Evolutionary conservation across 2,888 invertebrate species (phyloP).

Genomic region (Pteria penguin): DNA sequence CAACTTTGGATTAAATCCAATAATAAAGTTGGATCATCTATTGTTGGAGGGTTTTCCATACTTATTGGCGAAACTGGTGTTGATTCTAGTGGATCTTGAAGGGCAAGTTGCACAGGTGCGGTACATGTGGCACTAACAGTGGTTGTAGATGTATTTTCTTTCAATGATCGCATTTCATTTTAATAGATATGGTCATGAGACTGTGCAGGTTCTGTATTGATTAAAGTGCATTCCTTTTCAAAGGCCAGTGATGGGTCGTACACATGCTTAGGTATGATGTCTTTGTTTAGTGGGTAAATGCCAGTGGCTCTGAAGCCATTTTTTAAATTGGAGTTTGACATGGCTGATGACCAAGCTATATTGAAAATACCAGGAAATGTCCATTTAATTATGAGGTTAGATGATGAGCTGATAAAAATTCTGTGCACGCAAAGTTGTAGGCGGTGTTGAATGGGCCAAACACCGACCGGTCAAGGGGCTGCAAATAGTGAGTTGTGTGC

Average conservation of each 20-base stretch:
- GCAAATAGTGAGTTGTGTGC: no score
- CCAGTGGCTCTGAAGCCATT: constrained; percentile 47
- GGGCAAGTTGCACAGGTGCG: background rate
- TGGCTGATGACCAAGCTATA: constrained; percentile 42
- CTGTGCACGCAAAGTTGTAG: no score
- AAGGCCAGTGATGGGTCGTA: no score
- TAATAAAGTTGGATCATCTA: background rate
- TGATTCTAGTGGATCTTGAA: background rate
- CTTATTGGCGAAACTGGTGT: background rate
- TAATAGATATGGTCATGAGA: no score
- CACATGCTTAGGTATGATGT: constrained; percentile 35
- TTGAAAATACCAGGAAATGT: no score
- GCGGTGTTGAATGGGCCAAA: constrained; percentile 39
- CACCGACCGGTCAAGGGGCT: no score
- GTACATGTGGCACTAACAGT: background rate
- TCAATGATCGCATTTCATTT: no score
- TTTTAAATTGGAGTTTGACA: background rate
- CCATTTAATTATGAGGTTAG: constrained; percentile 39
- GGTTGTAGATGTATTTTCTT: no score
- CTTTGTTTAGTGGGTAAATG: constrained; percentile 36
- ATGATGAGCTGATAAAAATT: constrained; percentile 18
- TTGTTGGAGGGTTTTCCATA: background rate
- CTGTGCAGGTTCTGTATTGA: no score
- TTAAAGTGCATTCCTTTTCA: no score
- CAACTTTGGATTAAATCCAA: background rate